phyloP scores from a whole-genome alignment of 1,140 invertebrate species.

The Pseudobourletiella spinata region DNA sequence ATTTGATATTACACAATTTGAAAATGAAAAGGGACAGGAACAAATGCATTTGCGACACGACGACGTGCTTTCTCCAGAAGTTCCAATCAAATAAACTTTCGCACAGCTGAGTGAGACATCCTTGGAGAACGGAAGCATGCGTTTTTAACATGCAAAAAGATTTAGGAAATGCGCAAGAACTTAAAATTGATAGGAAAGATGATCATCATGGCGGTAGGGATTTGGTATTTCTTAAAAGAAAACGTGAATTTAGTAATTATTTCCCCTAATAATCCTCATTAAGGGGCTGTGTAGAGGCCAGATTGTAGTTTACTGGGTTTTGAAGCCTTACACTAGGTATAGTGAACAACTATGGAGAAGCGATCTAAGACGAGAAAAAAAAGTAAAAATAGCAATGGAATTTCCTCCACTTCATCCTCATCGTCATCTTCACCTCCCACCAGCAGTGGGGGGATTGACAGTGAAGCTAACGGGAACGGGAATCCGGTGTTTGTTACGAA shows the following conservation, averaged over 20 bases:
- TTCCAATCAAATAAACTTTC: no score
- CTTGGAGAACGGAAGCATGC: slow-evolving; percentile 9
- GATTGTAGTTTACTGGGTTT: no score
- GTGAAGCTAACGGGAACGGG: neutral
- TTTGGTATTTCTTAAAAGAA: neutral
- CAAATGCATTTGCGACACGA: no score
- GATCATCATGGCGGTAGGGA: neutral
- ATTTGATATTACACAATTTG: no score
- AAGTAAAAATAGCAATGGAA: neutral
- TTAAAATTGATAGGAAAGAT: slow-evolving; percentile 4
- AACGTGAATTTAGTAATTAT: no score
- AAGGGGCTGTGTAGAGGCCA: no score
- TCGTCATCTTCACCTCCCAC: neutral
- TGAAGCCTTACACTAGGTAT: no score
- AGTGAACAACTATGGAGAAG: slow-evolving; percentile 3
- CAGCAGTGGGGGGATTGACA: neutral
- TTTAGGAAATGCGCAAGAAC: slow-evolving; percentile 10
- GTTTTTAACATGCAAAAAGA: neutral
- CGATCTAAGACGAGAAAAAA: neutral
- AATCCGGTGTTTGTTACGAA: neutral
- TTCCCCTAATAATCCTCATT: no score
- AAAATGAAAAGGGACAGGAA: no score
- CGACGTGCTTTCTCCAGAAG: no score
- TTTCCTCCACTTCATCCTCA: neutral
- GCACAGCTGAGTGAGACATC: no score